Evolutionary conservation across 1,140 invertebrate species (phyloP), one percentile per base, ranked within the genome.

Genomic region (Megalopta genalis): DNA sequence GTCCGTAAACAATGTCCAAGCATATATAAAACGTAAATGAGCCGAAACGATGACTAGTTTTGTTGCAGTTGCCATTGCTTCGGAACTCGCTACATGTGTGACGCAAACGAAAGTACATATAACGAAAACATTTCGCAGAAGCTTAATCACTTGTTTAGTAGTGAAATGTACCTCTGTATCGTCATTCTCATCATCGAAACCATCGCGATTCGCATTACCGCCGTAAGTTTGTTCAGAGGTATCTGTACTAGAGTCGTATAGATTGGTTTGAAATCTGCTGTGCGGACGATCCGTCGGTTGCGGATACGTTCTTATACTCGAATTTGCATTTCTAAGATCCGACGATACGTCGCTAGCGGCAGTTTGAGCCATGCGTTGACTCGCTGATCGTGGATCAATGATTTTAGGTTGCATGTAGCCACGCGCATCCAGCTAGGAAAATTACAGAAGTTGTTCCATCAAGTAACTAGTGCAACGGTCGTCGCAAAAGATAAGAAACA

Each of bases 321-420:
- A 18, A 49, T 80, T 76, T 59, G 69, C 72, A 37, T 72, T 77
- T 32, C 46, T 62, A 1, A 52, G 12, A 63, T 72, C 60, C n/a
- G 39, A n/a, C 14, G 72, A 60, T 32, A 5, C 39, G 21, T 52
- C 57, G 12, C n/a, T 16, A 12, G 70, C 32, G 75, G 90, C 10
- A 25, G 81, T 64, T 39, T 86, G 80, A 12, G 85, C 86, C 8
- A 89, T 83, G 0, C 86, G 87, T 52, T 88, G 88, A 23, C 81
- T 87, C 18, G 83, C 77, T 12, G 88, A 86, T 39, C 85, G 87
- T 57, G 90, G 89, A 63, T 89, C 87, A 69, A 88, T 81, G 25
- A 82, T 75, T 32, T 87, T 88, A 8, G 92, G 92, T 80, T 92
- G 91, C 86, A 92, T 88, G 72, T 93, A 93, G 2, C 90, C 91